Base-by-base conservation (phyloP, 2,113 vertebrate genomes). In the Scolopax mira region DNA sequence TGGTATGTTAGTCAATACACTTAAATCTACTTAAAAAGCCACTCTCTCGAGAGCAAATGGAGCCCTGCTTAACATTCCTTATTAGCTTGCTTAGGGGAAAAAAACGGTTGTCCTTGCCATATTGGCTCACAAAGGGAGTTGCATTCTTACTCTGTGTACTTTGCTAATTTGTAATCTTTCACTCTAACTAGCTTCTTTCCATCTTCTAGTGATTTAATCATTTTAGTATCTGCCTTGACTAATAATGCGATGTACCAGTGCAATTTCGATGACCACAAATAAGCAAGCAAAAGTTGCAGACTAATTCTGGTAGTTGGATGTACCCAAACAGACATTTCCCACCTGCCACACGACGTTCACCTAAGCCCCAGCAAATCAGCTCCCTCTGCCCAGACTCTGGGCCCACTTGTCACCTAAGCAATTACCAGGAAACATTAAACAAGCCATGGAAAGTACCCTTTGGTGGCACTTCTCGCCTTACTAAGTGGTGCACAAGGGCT, bases 21-120 rank as follows among this genome's bases (percentile, higher is more conserved):
- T 96, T 95, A 95, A 97, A 96, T 97, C 96, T 96, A 81, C 86
- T 96, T 97, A 24, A 90, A 92, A 96, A 94, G 52, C 81, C 79
- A 90, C 70, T 95, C 93, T 96, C 61, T 51, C n/a, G 54, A 70
- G 90, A 96, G 95, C 86, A 88, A 97, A 89, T 84, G 91, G 89
- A 95, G 62, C 70, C 18, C 69, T 95, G 88, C 96, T 95, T 97
- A 96, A 96, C 93, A 81, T 80, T 83, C 87, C 96, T 97, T 96
- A 97, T 97, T 96, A 94, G 85, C 94, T 95, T 95, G 89, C 72
- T 94, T 93, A 62, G 39, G 58, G 33, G 4, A 1, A 8, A 74
- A 73, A 92, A 96, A 13, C n/a, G 13, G 72, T 88, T 92, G 75
- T 60, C 80, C 85, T 96, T 94, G 85, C 93, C 75, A 64, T 91